Base-by-base conservation (phyloP, 2,113 vertebrate species). In the Chionomys nivalis region DNA sequence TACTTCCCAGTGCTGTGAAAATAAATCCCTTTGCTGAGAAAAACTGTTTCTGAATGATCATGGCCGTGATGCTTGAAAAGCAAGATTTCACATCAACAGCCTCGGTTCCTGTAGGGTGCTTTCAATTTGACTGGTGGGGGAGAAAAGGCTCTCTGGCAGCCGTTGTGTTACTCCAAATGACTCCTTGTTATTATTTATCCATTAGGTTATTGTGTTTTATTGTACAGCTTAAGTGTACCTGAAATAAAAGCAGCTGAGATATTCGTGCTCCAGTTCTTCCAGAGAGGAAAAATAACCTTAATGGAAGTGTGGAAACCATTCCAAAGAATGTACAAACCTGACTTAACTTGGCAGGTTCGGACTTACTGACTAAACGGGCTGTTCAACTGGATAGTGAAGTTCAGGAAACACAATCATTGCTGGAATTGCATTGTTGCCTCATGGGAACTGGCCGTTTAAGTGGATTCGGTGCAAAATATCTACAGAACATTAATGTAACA, bases 11-110 rank as follows among this genome's bases (percentile, higher is more conserved):
- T 89, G 28, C 5, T 89, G 4, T 3, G n/a, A 3, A 86, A 92
- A 61, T 81, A 72, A 93, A 77, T 7, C 0, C 90, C 47, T 70
- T 42, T 17, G 1, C 49, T 93, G 70, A 36, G 87, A 94, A 39
- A 89, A 94, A 6, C 90, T 94, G 79, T 91, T 83, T 93, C 11
- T 93, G 7, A 94, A 89, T 83, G 10, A 87, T 93, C 91, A 94
- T 33, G 58, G 36, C 81, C 86, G 93, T 63, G 7, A 94, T 85
- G 7, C 10, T 73, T 89, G 13, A 72, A 91, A 94, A 95, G 73
- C 9, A 6, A 14, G 5, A 49, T 89, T 91, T 42, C 21, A 49
- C 5, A n/a, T 83, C 26, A 66, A 91, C 78, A 87, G 76, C 23
- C 44, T 26, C 52, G 44, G 31, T 66, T 93, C 90, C 95, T 82